Conservation (phyloP, 2,888 invertebrate genomes). For the Eupithecia dodoneata region DNA sequence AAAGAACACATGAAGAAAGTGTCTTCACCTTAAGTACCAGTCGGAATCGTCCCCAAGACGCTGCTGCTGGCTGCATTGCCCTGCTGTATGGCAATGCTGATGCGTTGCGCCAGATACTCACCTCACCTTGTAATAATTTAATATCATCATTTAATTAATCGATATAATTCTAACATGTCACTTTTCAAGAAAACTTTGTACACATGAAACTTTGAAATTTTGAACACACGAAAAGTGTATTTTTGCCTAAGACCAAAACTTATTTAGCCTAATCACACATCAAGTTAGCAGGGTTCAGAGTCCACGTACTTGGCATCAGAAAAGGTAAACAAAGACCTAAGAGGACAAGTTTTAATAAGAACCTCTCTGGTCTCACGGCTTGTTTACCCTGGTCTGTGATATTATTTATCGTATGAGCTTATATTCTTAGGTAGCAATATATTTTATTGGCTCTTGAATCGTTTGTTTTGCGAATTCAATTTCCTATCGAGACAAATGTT, state of each 20-base stretch:
- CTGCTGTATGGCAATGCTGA: no score
- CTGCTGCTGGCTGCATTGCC: no score
- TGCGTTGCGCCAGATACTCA: no score
- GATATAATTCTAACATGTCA: no score
- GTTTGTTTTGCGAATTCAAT: conserved; percentile 30
- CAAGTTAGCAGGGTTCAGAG: not conserved
- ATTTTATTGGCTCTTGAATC: conserved; percentile 34
- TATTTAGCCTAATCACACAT: not conserved
- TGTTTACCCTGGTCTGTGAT: conserved; percentile 47
- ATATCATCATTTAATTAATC: no score
- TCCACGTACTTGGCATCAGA: not conserved
- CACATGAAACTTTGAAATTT: no score
- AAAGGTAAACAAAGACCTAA: conserved; percentile 49
- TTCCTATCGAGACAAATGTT: conserved; percentile 18
- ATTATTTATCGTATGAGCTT: conserved; percentile 36
- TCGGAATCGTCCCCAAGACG: no score
- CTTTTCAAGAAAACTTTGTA: no score
- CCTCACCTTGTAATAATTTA: no score
- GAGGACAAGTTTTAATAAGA: conserved; percentile 62
- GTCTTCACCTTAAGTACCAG: no score
- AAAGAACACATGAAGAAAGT: no score
- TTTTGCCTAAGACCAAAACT: not conserved
- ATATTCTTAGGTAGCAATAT: conserved; percentile 35
- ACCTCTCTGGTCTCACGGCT: conserved; percentile 52
- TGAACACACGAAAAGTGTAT: no score